Percentiles rank a stretch among this genome's conserved stretches.
phyloP scores from a whole-genome alignment of 2,888 invertebrate species.

The Stenurella melanura region DNA sequence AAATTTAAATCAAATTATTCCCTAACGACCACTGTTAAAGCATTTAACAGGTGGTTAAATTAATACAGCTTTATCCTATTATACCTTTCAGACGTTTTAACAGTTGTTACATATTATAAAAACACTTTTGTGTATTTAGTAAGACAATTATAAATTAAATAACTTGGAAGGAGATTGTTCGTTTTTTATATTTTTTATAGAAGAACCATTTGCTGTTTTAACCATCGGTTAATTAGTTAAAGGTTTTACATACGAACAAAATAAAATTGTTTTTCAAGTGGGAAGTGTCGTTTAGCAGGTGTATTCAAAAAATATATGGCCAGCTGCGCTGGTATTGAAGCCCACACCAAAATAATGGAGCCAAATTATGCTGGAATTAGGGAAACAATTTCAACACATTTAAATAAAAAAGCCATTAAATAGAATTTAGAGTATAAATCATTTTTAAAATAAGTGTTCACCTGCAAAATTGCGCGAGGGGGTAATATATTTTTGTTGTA shows the following conservation, averaged over 20 bases:
- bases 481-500: no score
- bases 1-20: neutral
- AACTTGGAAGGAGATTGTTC: neutral
- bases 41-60: conserved; percentile 5
- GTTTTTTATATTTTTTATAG: neutral
- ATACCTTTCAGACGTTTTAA: neutral
- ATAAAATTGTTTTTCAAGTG: conserved; percentile 22
- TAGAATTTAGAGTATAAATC: neutral
- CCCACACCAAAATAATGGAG: neutral
- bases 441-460: neutral
- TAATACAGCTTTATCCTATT: neutral
- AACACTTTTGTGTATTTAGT: neutral
- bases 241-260: neutral
- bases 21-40: neutral
- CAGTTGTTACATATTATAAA: neutral
- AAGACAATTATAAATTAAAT: neutral
- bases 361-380: neutral
- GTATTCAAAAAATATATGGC: conserved; percentile 24
- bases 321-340: conserved; percentile 21
- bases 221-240: neutral
- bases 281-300: conserved; percentile 29
- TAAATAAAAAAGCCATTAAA: neutral
- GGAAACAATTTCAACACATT: neutral
- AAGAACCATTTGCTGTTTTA: neutral
- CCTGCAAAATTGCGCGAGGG: no score